A percentile compares a stretch with the other conserved stretches of the same genome.
Conservation (phyloP, 2,888 invertebrate species). For the Eumacrocentrus americanus region DNA sequence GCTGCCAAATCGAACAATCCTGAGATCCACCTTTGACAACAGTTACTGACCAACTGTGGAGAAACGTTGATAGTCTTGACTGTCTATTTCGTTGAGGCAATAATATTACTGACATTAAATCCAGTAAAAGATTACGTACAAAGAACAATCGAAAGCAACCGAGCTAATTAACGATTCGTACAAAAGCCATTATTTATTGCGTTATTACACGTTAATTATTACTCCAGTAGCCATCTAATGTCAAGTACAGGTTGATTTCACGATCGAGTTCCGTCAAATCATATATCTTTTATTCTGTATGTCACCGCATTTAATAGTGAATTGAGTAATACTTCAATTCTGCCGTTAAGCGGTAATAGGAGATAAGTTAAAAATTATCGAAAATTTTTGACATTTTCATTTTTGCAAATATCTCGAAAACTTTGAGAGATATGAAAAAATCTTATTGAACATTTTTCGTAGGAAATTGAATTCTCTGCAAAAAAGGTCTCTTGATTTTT, state of each 20-base stretch:
- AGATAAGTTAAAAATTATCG: no score
- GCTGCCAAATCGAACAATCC: no score
- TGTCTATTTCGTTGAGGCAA: neutral
- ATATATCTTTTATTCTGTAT: no score
- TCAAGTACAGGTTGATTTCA: neutral
- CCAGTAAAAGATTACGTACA: neutral
- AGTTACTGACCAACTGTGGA: neutral
- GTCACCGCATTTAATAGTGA: no score
- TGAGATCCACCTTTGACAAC: neutral
- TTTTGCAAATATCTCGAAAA: no score
- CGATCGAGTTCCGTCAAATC: neutral
- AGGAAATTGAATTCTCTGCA: no score
- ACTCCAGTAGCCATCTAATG: neutral
- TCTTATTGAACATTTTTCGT: no score
- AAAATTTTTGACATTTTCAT: no score
- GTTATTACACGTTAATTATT: neutral
- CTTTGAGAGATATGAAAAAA: no score
- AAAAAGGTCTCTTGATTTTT: no score
- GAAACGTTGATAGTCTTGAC: neutral
- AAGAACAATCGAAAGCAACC: neutral
- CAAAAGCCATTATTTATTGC: neutral
- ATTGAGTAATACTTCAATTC: neutral
- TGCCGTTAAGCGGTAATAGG: no score
- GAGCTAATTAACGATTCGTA: neutral
- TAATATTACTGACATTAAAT: neutral